A percentile compares a stretch with the other conserved stretches of the same genome.
phyloP scores from a whole-genome alignment of 2,797 vertebrate genomes.

The Neosilurus mollespiculum region DNA sequence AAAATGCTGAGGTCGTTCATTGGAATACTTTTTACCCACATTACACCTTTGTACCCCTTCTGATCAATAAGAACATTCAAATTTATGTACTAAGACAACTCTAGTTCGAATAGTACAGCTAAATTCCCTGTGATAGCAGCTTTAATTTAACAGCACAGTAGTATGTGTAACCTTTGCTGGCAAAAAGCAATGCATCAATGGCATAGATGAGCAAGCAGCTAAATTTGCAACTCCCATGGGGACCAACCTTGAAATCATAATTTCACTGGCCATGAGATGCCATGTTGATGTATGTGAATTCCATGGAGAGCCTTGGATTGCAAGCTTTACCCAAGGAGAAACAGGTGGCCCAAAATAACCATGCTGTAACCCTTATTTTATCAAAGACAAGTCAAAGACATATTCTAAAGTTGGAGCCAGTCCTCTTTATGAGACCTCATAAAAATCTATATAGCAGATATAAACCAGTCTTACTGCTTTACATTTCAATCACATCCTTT shows the following conservation, averaged over 20 bases:
- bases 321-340: background rate
- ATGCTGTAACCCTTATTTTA: background rate
- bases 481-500: background rate
- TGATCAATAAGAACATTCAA: background rate
- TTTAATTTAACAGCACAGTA: slow-evolving; percentile 14
- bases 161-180: slow-evolving; percentile 24
- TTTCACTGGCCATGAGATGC: background rate
- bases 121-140: background rate
- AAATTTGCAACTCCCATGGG: slow-evolving; percentile 74
- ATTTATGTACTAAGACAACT: background rate
- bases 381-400: background rate
- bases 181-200: slow-evolving; percentile 63
- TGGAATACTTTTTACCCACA: too few relatives aligned
- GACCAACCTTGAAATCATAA: slow-evolving; percentile 34
- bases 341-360: background rate
- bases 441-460: background rate
- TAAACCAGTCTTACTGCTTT: background rate
- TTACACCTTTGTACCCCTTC: too few relatives aligned
- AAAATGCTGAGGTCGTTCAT: too few relatives aligned
- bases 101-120: background rate
- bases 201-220: slow-evolving; percentile 68
- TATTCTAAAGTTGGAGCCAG: background rate
- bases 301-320: background rate
- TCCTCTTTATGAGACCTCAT: background rate
- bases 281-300: background rate